phyloP scores from a whole-genome alignment of 2,888 invertebrate genomes.

The Vesta saturnalis region DNA sequence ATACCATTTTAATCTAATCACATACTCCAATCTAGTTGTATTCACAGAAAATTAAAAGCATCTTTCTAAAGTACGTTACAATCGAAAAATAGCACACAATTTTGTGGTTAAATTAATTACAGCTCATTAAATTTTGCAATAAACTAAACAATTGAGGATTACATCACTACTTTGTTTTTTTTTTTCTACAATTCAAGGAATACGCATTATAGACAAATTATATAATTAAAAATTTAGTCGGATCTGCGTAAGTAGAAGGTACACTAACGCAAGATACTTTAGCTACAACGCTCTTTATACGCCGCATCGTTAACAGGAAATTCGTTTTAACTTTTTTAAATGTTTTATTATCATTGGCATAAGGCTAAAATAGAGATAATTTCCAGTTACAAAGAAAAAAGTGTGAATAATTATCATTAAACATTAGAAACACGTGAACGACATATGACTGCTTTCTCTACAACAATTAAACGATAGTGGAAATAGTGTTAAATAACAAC shows the following conservation, averaged over 20 bases:
- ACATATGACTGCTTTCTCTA: slow-evolving; percentile 35
- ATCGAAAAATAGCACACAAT: not conserved
- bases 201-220: no score
- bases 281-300: not conserved
- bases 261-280: no score
- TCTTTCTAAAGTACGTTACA: no score
- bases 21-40: no score
- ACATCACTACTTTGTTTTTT: not conserved
- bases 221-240: not conserved
- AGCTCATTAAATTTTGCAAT: not conserved
- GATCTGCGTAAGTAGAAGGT: no score
- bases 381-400: slow-evolving; percentile 1
- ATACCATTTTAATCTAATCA: no score
- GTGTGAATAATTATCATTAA: slow-evolving; percentile 4
- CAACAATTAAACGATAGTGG: not conserved
- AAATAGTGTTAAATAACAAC: not conserved
- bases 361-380: no score
- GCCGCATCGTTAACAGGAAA: not conserved
- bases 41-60: no score
- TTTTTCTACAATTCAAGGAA: not conserved
- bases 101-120: not conserved
- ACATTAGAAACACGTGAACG: slow-evolving; percentile 29
- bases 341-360: not conserved
- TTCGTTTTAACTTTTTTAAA: not conserved
- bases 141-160: no score